Percentiles rank a stretch among this genome's conserved stretches.
phyloP scores from a whole-genome alignment of 35 echinoderm and acorn worm species.

The Patiria miniata region DNA sequence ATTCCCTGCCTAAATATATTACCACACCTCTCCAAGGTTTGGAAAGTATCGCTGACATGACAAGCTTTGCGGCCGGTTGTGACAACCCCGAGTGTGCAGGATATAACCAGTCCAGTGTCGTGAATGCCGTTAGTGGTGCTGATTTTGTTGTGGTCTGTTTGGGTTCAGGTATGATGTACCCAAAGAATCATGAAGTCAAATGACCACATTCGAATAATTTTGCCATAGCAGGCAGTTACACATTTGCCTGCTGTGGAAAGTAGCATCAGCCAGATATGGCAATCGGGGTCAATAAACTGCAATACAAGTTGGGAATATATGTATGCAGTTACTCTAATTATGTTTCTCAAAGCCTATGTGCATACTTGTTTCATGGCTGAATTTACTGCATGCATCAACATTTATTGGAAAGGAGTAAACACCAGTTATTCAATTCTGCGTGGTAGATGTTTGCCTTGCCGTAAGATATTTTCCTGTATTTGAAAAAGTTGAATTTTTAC shows the following conservation, averaged over 20 bases:
- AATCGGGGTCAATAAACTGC: neutral
- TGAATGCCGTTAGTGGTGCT: constrained; percentile 52
- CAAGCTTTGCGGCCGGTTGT: constrained; percentile 64
- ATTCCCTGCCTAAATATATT: constrained; percentile 49
- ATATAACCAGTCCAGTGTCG: constrained; percentile 46
- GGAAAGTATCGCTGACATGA: constrained; percentile 32
- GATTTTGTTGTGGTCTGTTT: constrained; percentile 80
- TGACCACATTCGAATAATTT: neutral
- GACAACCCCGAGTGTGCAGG: constrained; percentile 43
- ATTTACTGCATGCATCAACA: too few relatives aligned
- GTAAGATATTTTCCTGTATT: neutral
- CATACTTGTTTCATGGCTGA: neutral
- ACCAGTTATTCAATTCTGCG: too few relatives aligned
- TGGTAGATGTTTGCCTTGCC: too few relatives aligned
- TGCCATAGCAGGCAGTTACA: neutral
- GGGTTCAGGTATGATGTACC: constrained; percentile 65
- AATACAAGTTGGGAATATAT: neutral
- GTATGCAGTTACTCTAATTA: neutral
- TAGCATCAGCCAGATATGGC: neutral
- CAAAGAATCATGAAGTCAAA: neutral
- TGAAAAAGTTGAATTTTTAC: neutral
- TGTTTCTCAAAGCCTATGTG: neutral
- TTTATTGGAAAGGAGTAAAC: too few relatives aligned
- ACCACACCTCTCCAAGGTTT: constrained; percentile 60
- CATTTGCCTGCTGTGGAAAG: neutral